These are phyloP conservation scores for Ahaetulla prasina DNA, from an alignment of 2,113 vertebrate genomes.

Conservation along the genomic window DNA sequence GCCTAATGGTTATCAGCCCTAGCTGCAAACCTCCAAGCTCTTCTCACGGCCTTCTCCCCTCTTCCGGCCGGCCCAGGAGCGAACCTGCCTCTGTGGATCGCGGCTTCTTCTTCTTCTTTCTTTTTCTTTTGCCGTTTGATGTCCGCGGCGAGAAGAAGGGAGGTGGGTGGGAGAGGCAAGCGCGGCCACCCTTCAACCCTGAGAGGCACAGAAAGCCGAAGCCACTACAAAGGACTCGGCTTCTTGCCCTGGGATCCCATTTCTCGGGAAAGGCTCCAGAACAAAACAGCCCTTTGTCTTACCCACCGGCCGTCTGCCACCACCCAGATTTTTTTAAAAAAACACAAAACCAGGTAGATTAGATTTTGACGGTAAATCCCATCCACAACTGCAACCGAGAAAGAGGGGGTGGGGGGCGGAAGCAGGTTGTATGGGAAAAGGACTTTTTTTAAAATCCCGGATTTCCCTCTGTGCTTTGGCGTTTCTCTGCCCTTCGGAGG, in stretches of 20 bases:
- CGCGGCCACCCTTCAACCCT: neutral
- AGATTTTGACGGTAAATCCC: conserved; percentile 34
- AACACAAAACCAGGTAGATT: conserved; percentile 12
- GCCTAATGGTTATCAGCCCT: neutral
- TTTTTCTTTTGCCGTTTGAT: neutral
- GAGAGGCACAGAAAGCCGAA: neutral
- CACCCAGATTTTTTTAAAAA: conserved; percentile 30
- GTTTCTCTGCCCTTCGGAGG: neutral
- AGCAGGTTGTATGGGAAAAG: neutral
- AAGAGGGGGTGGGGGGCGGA: neutral
- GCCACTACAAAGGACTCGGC: neutral
- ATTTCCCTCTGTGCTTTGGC: neutral
- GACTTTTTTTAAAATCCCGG: neutral
- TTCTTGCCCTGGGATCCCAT: neutral
- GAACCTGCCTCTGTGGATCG: neutral
- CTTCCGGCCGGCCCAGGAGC: neutral
- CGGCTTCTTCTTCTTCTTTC: neutral
- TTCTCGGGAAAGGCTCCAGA: neutral
- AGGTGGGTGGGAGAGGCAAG: neutral
- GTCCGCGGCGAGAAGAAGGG: neutral
- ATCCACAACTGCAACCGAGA: neutral
- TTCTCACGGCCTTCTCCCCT: neutral
- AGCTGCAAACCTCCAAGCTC: neutral
- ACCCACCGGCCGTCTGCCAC: conserved; percentile 22
- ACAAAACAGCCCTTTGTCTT: conserved; percentile 26